These are phyloP conservation scores for Drosophila mimica DNA, from an alignment of 2,888 invertebrate species.

Conservation along the genomic window DNA sequence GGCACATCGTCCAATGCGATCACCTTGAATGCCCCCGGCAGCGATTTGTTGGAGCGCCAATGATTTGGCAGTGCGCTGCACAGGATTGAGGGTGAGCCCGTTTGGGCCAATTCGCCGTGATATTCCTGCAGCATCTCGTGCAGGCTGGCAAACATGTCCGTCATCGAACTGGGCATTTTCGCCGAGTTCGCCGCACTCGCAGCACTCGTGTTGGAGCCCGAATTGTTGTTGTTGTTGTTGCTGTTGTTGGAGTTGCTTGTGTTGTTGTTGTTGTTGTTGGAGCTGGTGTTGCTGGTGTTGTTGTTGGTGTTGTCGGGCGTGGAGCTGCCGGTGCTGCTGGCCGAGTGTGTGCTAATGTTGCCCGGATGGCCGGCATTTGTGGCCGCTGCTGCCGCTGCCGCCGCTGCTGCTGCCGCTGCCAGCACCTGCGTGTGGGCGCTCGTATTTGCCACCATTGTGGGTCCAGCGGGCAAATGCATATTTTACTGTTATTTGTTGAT, in stretches of 20 bases:
- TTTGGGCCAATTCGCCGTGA: constrained; percentile 96
- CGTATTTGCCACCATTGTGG: constrained; percentile 82
- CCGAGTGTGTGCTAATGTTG: constrained; percentile 69
- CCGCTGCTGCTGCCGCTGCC: constrained; percentile 62
- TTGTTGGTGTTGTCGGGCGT: constrained; percentile 50
- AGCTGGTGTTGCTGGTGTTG: constrained; percentile 30
- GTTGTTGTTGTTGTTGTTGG: constrained; percentile 33
- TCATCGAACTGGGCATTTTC: constrained; percentile 87
- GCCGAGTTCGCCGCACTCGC: constrained; percentile 69
- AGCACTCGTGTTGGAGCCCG: constrained; percentile 36
- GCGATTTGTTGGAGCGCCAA: constrained; percentile 98
- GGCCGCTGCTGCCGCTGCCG: constrained; percentile 44
- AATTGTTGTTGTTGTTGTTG: constrained; percentile 57
- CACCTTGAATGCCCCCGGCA: constrained; percentile 98
- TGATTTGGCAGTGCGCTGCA: constrained; percentile 97
- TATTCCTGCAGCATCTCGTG: constrained; percentile 93
- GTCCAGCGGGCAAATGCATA: constrained; percentile 84
- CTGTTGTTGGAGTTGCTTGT: constrained; percentile 32
- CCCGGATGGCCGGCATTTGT: constrained; percentile 38
- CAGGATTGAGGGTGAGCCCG: constrained; percentile 97
- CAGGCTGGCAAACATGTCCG: constrained; percentile 91
- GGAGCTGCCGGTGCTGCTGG: constrained; percentile 71
- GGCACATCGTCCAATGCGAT: constrained; percentile 96
- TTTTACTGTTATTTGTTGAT: constrained; percentile 3
- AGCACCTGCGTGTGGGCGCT: constrained; percentile 73